Evolutionary conservation across 1,140 invertebrate genomes (phyloP).

Genomic region (Tribolium madens): DNA sequence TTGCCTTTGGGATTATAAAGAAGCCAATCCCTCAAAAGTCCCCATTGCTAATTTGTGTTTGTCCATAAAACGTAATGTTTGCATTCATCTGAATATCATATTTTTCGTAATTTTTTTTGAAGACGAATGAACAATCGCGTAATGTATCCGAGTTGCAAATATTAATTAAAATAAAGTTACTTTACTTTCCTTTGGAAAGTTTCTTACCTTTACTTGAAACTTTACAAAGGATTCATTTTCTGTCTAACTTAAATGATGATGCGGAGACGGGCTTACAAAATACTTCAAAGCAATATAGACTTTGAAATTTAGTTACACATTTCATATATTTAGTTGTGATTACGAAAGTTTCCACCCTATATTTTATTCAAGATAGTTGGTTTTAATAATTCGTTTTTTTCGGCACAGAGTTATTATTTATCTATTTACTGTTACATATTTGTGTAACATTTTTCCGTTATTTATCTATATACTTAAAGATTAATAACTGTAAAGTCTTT

Average conservation of each 20-base stretch:
- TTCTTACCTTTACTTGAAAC: slow-evolving; percentile 4
- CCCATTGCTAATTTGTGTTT: slow-evolving; percentile 2
- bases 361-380: too few species aligned
- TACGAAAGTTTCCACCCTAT: too few species aligned
- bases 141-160: slow-evolving; percentile 6
- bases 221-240: slow-evolving; percentile 22
- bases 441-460: not conserved
- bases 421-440: not conserved
- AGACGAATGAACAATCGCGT: not conserved
- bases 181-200: not conserved
- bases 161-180: slow-evolving; percentile 23
- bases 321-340: not conserved
- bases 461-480: not conserved
- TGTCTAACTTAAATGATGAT: slow-evolving; percentile 15
- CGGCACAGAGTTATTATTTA: not conserved
- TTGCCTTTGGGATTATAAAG: slow-evolving; percentile 27
- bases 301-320: not conserved
- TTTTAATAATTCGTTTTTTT: not conserved
- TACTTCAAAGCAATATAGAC: slow-evolving; percentile 3
- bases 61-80: slow-evolving; percentile 13
- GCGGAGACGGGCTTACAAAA: not conserved
- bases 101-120: not conserved
- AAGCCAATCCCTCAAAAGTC: not conserved
- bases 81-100: not conserved
- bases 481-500: not conserved